phyloP scores from a whole-genome alignment of 2,888 invertebrate species.

The Tinea pellionella region DNA sequence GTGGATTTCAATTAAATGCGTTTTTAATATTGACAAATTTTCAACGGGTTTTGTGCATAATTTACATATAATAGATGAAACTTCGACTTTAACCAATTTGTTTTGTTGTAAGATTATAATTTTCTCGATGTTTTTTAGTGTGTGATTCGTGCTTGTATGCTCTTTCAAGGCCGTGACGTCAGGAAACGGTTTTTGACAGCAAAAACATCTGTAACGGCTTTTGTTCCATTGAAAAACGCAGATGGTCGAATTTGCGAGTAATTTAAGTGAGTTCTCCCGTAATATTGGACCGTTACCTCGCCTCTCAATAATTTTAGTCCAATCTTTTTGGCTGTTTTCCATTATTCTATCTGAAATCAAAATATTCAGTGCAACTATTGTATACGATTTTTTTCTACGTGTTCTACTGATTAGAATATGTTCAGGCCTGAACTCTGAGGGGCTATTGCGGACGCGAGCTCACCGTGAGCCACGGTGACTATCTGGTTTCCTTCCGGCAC shows the following conservation, averaged over 20 bases:
- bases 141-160: slow-evolving; percentile 34
- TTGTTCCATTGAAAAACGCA: slow-evolving; percentile 55
- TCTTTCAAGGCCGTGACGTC: slow-evolving; percentile 34
- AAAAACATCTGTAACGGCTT: slow-evolving; percentile 48
- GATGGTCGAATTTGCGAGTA: slow-evolving; percentile 43
- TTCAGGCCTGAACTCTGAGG: too few species aligned
- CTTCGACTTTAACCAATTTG: slow-evolving; percentile 46
- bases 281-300: slow-evolving; percentile 39
- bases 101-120: slow-evolving; percentile 46
- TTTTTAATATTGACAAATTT: slow-evolving; percentile 26
- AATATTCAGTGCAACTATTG: not conserved
- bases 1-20: slow-evolving; percentile 33
- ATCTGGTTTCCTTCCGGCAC: too few species aligned
- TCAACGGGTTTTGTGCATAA: slow-evolving; percentile 29
- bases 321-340: slow-evolving; percentile 15
- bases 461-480: too few species aligned
- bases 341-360: not conserved
- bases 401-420: too few species aligned
- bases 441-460: too few species aligned
- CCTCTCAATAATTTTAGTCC: slow-evolving; percentile 31
- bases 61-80: slow-evolving; percentile 39
- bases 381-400: too few species aligned
- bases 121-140: slow-evolving; percentile 36
- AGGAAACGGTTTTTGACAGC: slow-evolving; percentile 46
- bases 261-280: slow-evolving; percentile 62